These are phyloP conservation scores for Diarsia mendica DNA, from an alignment of 2,888 invertebrate genomes.

Conservation along the genomic window DNA sequence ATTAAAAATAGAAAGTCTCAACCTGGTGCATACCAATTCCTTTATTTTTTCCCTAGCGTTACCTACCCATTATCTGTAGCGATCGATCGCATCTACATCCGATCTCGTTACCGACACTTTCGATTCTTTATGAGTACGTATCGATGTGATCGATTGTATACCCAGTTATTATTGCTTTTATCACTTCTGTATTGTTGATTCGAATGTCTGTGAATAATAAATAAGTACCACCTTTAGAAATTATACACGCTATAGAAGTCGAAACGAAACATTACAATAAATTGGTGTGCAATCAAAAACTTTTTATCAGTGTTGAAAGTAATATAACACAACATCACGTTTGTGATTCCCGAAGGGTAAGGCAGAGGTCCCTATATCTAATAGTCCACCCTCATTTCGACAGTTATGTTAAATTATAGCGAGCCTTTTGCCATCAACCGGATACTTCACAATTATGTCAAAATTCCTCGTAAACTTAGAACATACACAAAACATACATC, in stretches of 20 bases:
- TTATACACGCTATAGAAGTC: conserved; percentile 11
- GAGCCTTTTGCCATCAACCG: no score
- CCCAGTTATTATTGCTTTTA: conserved; percentile 50
- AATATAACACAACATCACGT: no score
- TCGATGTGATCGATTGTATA: conserved; percentile 55
- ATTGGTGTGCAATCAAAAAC: not conserved
- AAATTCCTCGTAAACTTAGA: not conserved
- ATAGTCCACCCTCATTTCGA: no score
- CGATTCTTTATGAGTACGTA: conserved; percentile 69
- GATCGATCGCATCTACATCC: conserved; percentile 79
- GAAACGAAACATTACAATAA: conserved; percentile 1
- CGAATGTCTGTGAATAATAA: conserved; percentile 37
- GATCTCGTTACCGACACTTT: conserved; percentile 79
- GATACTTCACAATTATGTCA: not conserved
- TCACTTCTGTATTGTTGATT: conserved; percentile 40
- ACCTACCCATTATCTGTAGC: conserved; percentile 81
- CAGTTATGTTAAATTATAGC: no score
- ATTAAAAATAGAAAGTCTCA: conserved; percentile 90
- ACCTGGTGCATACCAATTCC: conserved; percentile 83
- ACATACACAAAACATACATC: not conserved
- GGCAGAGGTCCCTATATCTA: no score
- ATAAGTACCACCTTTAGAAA: conserved; percentile 22
- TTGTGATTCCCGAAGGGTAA: no score
- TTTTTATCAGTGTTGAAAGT: not conserved
- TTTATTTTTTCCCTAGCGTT: conserved; percentile 86